Conservation (phyloP, 1,140 invertebrate genomes). For the Ptiloglossa arizonensis region DNA sequence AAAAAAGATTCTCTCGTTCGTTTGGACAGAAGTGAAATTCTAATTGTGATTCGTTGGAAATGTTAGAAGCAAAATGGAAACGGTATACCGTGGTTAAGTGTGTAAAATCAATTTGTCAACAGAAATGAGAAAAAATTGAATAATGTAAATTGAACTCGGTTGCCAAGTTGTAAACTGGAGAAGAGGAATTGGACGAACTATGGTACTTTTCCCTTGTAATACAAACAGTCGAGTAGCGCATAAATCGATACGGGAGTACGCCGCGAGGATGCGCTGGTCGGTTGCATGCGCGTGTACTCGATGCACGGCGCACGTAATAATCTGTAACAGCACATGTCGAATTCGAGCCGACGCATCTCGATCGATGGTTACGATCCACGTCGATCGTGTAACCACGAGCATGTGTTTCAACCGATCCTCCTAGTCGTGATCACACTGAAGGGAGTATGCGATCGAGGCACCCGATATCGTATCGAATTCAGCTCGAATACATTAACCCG, state of each 20-base stretch:
- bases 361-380: constrained; percentile 38
- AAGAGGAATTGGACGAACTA: neutral
- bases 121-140: too few species aligned
- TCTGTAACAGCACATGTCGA: constrained; percentile 34
- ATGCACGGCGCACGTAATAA: constrained; percentile 36
- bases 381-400: constrained; percentile 20
- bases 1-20: too few species aligned
- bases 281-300: constrained; percentile 1
- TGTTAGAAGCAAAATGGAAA: too few species aligned
- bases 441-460: constrained; percentile 10
- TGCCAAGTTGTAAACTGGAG: too few species aligned
- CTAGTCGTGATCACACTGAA: constrained; percentile 35
- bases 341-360: constrained; percentile 21
- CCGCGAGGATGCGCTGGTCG: neutral
- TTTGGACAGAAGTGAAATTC: too few species aligned
- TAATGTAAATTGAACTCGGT: neutral
- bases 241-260: constrained; percentile 31
- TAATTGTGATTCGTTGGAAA: too few species aligned
- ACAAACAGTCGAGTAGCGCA: constrained; percentile 1
- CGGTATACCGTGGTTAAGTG: too few species aligned
- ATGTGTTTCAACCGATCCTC: neutral
- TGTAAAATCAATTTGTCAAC: too few species aligned
- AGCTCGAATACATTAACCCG: constrained; percentile 52
- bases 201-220: neutral
- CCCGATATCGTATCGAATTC: constrained; percentile 51